These are phyloP conservation scores for Abrostola triplasia DNA, from an alignment of 2,888 invertebrate genomes.

Conservation along the genomic window DNA sequence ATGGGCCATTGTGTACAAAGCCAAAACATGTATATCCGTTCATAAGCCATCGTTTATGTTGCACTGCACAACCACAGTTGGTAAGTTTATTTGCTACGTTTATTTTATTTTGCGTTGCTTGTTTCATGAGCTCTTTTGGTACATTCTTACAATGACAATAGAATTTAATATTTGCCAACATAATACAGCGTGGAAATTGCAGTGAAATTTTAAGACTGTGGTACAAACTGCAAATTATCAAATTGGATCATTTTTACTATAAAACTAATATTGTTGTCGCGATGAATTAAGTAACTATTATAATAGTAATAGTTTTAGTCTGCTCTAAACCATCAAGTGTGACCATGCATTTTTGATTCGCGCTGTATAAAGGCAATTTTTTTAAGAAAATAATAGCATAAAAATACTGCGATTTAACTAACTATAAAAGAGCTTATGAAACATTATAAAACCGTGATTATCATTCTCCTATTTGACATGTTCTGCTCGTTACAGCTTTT, in stretches of 20 bases:
- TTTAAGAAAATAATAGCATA: not conserved
- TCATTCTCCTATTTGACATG: conserved; percentile 9
- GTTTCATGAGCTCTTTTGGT: conserved; percentile 44
- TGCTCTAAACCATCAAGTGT: too few relatives aligned
- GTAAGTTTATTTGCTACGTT: conserved; percentile 73
- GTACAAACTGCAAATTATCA: too few relatives aligned
- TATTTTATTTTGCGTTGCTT: conserved; percentile 50
- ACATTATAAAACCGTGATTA: not conserved
- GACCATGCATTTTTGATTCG: too few relatives aligned
- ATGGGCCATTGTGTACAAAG: conserved; percentile 22
- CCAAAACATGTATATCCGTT: conserved; percentile 34
- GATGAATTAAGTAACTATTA: too few relatives aligned
- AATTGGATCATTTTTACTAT: too few relatives aligned
- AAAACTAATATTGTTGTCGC: too few relatives aligned
- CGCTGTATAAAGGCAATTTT: not conserved
- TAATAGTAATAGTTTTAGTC: too few relatives aligned
- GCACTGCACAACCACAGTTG: conserved; percentile 63
- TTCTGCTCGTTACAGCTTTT: conserved; percentile 78
- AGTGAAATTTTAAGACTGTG: too few relatives aligned
- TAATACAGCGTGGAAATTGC: too few relatives aligned
- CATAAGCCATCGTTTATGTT: conserved; percentile 54
- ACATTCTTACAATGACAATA: too few relatives aligned
- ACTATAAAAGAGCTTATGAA: conserved; percentile 36
- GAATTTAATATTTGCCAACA: too few relatives aligned
- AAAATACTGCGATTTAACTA: not conserved